Evolutionary conservation across 2,888 invertebrate species (phyloP), one percentile per base, ranked within the genome.

Genomic region (Ernsta delagoae): DNA sequence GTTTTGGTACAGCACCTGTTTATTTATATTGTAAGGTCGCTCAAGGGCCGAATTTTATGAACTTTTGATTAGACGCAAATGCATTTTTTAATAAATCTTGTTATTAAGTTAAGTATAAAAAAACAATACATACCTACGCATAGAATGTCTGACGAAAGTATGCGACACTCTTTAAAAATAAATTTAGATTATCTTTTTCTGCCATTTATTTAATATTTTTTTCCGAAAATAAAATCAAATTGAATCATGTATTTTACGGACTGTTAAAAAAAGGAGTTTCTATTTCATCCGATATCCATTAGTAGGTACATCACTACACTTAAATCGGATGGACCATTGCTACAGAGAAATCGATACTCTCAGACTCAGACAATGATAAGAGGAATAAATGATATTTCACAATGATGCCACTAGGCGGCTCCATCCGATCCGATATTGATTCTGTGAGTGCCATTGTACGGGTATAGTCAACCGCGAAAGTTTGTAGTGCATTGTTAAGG

Each of bases 321-420:
- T 82, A 74, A 53, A 4, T 70, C 65, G 63, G 72, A 70, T 70
- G 66, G 64, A 67, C 71, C 71, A 72, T 72, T 72, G 75, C 77
- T 76, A 81, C 80, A 77, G 75, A 77, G 74, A 77, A 83, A 79
- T 80, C 84, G 83, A 88, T 87, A 83, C 83, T 83, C 75, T 76
- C 83, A 85, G 83, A 86, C 85, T n/a, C n/a, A n/a, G n/a, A n/a
- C n/a, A 87, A 85, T 83, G 88, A 88, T 88, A 88, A 87, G 85
- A 83, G 83, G 85, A 86, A 87, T 88, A 88, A 88, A 89, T 87
- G 84, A 88, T 80, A 81, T 85, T 85, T 81, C 79, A 80, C 81
- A 80, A 81, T 81, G 80, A 79, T 76, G 72, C 75, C 79, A 78
- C 83, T 80, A 74, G 72, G 68, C 70, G 72, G 61, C 72, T 72